Evolutionary conservation across 2,888 invertebrate species (phyloP).

Genomic region (Agrochola lychnidis): DNA sequence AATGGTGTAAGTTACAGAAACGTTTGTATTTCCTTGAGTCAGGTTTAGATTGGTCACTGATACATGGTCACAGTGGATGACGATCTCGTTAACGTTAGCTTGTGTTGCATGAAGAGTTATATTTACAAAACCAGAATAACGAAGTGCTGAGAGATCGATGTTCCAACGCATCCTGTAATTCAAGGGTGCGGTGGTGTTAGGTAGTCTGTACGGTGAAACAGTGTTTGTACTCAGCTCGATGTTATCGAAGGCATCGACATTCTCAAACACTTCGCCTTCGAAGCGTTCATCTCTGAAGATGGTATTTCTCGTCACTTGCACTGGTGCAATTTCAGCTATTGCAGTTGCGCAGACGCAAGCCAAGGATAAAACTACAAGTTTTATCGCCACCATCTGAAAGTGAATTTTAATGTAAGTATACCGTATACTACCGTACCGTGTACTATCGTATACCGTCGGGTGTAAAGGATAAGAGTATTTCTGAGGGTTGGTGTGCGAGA

Average conservation of each 20-base stretch:
- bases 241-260: slow-evolving; percentile 66
- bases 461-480: no score
- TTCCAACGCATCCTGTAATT: slow-evolving; percentile 88
- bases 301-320: slow-evolving; percentile 75
- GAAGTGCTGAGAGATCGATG: slow-evolving; percentile 69
- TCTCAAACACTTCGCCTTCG: slow-evolving; percentile 81
- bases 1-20: slow-evolving; percentile 57
- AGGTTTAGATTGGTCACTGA: slow-evolving; percentile 78
- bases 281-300: slow-evolving; percentile 84
- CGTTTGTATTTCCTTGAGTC: slow-evolving; percentile 73
- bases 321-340: slow-evolving; percentile 67
- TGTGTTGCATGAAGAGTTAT: slow-evolving; percentile 80
- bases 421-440: no score
- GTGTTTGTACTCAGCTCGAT: slow-evolving; percentile 54
- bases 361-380: slow-evolving; percentile 72
- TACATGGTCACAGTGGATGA: slow-evolving; percentile 80
- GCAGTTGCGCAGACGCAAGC: slow-evolving; percentile 73
- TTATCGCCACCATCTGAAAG: slow-evolving; percentile 82
- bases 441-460: no score
- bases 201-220: slow-evolving; percentile 83
- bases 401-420: background rate
- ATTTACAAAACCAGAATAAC: slow-evolving; percentile 80
- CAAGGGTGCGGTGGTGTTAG: slow-evolving; percentile 86
- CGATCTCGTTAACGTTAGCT: slow-evolving; percentile 76
- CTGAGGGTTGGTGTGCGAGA: background rate